Base-by-base conservation (phyloP, 2,113 vertebrate species). In the Anser brachyrhynchus region DNA sequence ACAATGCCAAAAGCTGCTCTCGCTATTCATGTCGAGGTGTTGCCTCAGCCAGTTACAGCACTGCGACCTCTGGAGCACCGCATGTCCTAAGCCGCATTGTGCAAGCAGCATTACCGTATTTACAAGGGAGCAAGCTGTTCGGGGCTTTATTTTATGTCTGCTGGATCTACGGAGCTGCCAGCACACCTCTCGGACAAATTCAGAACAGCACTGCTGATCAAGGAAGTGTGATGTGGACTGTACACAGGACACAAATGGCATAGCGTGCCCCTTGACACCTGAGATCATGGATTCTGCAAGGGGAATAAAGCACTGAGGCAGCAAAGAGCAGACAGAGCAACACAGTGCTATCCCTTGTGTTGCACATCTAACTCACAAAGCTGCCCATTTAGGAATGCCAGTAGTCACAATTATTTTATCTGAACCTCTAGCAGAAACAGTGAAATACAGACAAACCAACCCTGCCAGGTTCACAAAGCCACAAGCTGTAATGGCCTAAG, bases 311-410 rank as follows among this genome's bases (percentile, higher is more conserved):
- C 61, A 49, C 72, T 41, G 7, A 20, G 29, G 61, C 57, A 37
- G 25, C 9, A 29, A 80, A 58, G 70, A 41, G 57, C 72, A 77
- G 44, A 49, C 0, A 31, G 9, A 39, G n/a, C 69, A 62, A 44
- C 1, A 1, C 5, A 19, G 22, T 8, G 19, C 54, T 44, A 2
- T 7, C 55, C 51, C 55, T 44, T 14, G 12, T 3, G 10, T 12
- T 39, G 67, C 41, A n/a, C 0, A 3, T 39, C 79, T 14, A n/a
- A 25, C 59, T 77, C 64, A 8, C 35, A 72, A 37, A 79, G 78
- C 58, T 73, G 58, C 58, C 52, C 29, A 3, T 10, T 20, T 61
- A 52, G 31, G 11, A 18, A 49, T 0, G 0, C 37, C 89, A 61
- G 57, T 3, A 6, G 11, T 7, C 62, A 52, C 22, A 79, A 17